Conservation (phyloP, 2,113 vertebrate species). For the Ardeotis arabs region DNA sequence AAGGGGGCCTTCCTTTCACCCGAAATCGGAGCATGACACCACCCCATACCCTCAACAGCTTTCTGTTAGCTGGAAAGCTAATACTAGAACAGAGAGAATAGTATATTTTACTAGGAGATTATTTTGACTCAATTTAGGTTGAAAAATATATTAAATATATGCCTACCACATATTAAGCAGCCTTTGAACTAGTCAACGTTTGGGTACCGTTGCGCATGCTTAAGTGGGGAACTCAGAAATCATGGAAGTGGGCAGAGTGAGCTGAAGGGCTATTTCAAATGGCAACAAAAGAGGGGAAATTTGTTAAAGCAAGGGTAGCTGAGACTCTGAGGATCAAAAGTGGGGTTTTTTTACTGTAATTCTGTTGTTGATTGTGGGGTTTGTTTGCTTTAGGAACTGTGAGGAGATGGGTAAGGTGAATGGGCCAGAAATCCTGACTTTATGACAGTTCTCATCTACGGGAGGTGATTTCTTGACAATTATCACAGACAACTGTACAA, state of each 20-base stretch:
- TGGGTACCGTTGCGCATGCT: neutral
- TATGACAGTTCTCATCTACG: neutral
- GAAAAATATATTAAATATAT: neutral
- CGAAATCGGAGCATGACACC: no score
- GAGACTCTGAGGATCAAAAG: neutral
- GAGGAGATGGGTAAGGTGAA: neutral
- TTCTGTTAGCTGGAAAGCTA: neutral
- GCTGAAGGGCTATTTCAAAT: neutral
- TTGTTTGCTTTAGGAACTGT: neutral
- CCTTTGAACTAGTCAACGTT: neutral
- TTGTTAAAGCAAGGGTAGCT: neutral
- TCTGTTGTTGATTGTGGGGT: neutral
- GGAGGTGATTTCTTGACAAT: neutral
- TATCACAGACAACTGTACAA: neutral
- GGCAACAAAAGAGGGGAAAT: neutral
- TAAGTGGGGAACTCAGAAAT: neutral
- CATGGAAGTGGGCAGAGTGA: neutral
- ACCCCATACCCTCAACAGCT: neutral
- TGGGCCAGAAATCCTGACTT: neutral
- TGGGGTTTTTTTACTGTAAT: neutral
- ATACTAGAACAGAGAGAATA: neutral
- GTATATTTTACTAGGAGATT: neutral
- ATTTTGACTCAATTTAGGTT: neutral
- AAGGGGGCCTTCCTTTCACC: no score
- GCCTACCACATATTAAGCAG: neutral